phyloP scores from a whole-genome alignment of 2,888 invertebrate genomes.

The Hyppa rectilinea region DNA sequence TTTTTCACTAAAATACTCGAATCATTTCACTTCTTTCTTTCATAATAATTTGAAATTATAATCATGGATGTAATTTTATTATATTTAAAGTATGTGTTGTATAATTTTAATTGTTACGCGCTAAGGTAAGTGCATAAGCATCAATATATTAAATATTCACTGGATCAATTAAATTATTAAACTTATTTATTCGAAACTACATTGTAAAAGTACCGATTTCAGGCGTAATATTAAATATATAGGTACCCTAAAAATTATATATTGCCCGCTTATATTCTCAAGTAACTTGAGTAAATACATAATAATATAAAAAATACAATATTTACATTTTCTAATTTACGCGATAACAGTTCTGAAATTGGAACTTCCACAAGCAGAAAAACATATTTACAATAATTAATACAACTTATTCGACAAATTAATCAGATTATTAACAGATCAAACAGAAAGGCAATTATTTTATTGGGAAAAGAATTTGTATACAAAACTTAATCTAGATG shows the following conservation, averaged over 20 bases:
- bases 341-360: slow-evolving; percentile 63
- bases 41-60: slow-evolving; percentile 24
- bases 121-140: slow-evolving; percentile 68
- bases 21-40: neutral
- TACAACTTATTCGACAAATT: slow-evolving; percentile 58
- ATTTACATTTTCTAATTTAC: slow-evolving; percentile 79
- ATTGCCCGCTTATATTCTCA: slow-evolving; percentile 75
- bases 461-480: slow-evolving; percentile 42
- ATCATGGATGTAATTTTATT: slow-evolving; percentile 14
- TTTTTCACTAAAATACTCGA: no score
- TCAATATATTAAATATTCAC: slow-evolving; percentile 83
- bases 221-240: slow-evolving; percentile 68
- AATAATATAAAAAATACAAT: slow-evolving; percentile 79
- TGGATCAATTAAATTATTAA: slow-evolving; percentile 71
- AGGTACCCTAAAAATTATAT: slow-evolving; percentile 68
- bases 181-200: slow-evolving; percentile 61
- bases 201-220: slow-evolving; percentile 75
- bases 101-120: slow-evolving; percentile 54
- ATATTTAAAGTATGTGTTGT: slow-evolving; percentile 26
- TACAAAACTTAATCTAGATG: slow-evolving; percentile 63
- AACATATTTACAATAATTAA: slow-evolving; percentile 65
- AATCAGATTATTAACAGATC: slow-evolving; percentile 54
- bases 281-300: slow-evolving; percentile 78
- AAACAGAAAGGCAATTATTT: slow-evolving; percentile 38
- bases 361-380: slow-evolving; percentile 64